Conservation (phyloP, 1,140 invertebrate species). For the Penaeus indicus region DNA sequence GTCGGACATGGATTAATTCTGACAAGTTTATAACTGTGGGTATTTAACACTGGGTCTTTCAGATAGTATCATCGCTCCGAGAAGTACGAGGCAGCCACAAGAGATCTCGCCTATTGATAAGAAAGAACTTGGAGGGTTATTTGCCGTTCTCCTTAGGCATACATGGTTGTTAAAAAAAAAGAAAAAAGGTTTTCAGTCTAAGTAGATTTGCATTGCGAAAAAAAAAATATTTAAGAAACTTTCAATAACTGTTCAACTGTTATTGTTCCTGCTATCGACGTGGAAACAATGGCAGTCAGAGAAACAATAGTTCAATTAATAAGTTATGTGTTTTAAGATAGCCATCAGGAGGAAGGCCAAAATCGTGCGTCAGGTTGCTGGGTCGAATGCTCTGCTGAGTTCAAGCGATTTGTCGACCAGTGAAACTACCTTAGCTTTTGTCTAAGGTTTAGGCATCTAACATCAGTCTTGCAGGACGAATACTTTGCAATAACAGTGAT, state of each 20-base stretch:
- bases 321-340: conserved; percentile 50
- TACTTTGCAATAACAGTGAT: conserved; percentile 34
- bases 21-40: conserved; percentile 21
- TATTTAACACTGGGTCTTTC: neutral
- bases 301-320: conserved; percentile 52
- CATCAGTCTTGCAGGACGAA: conserved; percentile 29
- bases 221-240: neutral
- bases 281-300: conserved; percentile 49
- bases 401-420: conserved; percentile 43
- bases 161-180: too few species aligned
- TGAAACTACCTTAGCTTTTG: conserved; percentile 42
- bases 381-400: neutral
- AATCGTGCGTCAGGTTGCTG: too few species aligned
- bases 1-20: conserved; percentile 29
- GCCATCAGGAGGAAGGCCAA: conserved; percentile 20
- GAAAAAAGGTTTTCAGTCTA: too few species aligned
- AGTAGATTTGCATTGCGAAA: neutral
- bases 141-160: too few species aligned
- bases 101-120: too few species aligned
- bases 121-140: too few species aligned
- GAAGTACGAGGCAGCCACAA: too few species aligned
- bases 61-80: too few species aligned
- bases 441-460: conserved; percentile 17
- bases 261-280: neutral
- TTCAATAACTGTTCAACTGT: conserved; percentile 13